Evolutionary conservation across 2,888 invertebrate species (phyloP).

Genomic region (Apoda limacodes): DNA sequence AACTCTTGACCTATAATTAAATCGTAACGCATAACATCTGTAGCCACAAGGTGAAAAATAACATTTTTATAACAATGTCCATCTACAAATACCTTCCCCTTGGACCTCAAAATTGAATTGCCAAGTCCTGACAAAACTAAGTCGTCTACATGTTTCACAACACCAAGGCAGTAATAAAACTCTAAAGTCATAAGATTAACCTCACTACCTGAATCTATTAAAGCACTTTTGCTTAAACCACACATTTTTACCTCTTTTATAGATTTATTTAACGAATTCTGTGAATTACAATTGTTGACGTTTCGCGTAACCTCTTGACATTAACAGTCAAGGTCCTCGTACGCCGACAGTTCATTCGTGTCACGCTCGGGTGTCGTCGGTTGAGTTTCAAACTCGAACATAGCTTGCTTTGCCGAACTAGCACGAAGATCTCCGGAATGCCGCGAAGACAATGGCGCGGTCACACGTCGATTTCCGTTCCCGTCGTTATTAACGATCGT

Average conservation of each 20-base stretch:
- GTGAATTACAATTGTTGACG: constrained; percentile 9
- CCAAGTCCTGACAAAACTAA: constrained; percentile 5
- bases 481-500: too few relatives aligned
- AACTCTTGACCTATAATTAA: not conserved
- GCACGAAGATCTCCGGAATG: too few relatives aligned
- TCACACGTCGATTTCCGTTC: too few relatives aligned
- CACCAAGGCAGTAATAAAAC: too few relatives aligned
- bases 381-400: too few relatives aligned
- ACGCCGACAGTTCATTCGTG: too few relatives aligned
- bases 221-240: constrained; percentile 2
- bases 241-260: constrained; percentile 9
- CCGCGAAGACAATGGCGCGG: too few relatives aligned
- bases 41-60: not conserved
- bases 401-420: too few relatives aligned
- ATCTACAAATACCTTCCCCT: not conserved
- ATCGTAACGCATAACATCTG: constrained; percentile 1
- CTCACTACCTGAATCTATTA: constrained; percentile 13
- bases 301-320: constrained; percentile 5
- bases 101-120: not conserved
- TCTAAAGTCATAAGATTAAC: constrained; percentile 8
- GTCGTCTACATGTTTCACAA: too few relatives aligned
- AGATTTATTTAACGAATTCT: constrained; percentile 3
- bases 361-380: too few relatives aligned
- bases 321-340: too few relatives aligned
- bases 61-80: not conserved